Conservation (phyloP, 1,140 invertebrate species). For the Drosophila insularis region DNA sequence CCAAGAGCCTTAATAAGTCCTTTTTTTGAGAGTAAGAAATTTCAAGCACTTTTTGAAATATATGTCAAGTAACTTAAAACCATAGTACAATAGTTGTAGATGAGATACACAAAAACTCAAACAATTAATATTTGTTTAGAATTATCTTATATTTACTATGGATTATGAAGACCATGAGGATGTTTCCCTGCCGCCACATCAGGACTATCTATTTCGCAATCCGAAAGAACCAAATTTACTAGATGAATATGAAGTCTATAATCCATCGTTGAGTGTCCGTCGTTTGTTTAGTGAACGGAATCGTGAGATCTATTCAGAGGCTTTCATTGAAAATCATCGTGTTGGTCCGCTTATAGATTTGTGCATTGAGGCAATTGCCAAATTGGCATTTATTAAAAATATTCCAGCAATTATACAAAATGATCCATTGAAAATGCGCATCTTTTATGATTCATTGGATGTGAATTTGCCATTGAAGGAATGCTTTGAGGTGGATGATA, state of each 20-base stretch:
- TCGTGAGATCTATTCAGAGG: conserved; percentile 42
- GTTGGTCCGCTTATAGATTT: conserved; percentile 42
- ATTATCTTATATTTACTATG: conserved; percentile 2
- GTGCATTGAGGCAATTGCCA: conserved; percentile 38
- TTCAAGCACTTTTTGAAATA: neutral
- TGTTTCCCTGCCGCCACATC: conserved; percentile 21
- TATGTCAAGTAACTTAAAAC: conserved; percentile 2
- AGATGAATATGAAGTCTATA: conserved; percentile 38
- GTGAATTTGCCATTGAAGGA: conserved; percentile 46
- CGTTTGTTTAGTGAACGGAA: conserved; percentile 39
- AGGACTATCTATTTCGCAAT: conserved; percentile 29
- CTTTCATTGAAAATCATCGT: conserved; percentile 43
- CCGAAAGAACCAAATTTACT: conserved; percentile 38
- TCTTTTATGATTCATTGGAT: conserved; percentile 50
- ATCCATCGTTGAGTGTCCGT: conserved; percentile 16
- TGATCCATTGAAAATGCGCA: conserved; percentile 20
- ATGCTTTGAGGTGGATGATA: conserved; percentile 41
- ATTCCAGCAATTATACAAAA: conserved; percentile 10
- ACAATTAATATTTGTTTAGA: neutral
- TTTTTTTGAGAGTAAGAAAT: conserved; percentile 44
- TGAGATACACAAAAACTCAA: too few species aligned
- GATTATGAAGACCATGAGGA: conserved; percentile 35
- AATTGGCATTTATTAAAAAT: conserved; percentile 4
- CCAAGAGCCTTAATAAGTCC: conserved; percentile 50
- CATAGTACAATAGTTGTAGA: neutral